A percentile compares a stretch with the other conserved stretches of the same genome.
These are phyloP conservation scores for Paratrypauchen microcephalus DNA, from an alignment of 2,797 vertebrate species.

Conservation along the genomic window DNA sequence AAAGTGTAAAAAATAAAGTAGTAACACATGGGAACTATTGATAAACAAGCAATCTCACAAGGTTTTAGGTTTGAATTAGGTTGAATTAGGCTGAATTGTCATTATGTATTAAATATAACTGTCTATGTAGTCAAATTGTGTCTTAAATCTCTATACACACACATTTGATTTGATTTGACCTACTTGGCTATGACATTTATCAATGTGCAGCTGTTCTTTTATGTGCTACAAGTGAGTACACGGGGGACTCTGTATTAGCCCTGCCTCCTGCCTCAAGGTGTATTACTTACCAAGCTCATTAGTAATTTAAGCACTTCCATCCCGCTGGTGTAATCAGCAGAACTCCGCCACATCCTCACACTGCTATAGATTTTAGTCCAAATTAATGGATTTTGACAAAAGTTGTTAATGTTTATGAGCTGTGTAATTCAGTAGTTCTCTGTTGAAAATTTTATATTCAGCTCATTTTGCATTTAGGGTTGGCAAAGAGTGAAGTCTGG, in stretches of 20 bases:
- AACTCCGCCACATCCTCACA: not conserved
- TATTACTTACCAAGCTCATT: not conserved
- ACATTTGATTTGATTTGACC: not conserved
- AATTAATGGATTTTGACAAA: not conserved
- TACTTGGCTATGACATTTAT: not conserved
- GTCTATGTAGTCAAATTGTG: not conserved
- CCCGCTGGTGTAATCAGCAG: not conserved
- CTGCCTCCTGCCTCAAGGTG: not conserved
- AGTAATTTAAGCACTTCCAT: conserved; percentile 1
- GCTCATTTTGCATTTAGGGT: conserved; percentile 6
- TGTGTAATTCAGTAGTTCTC: not conserved
- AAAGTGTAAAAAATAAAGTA: too few relatives aligned
- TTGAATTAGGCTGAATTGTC: not conserved
- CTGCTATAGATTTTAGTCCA: not conserved
- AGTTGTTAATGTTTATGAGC: conserved; percentile 2
- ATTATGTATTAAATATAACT: not conserved
- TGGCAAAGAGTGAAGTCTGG: not conserved
- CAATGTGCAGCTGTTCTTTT: not conserved
- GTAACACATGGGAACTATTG: not conserved
- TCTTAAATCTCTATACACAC: not conserved
- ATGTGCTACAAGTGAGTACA: not conserved
- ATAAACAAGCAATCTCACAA: not conserved
- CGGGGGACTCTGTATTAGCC: not conserved
- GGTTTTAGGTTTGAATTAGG: not conserved
- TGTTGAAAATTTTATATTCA: not conserved